Base-by-base conservation (phyloP, 2,888 invertebrate species). In the Apamea monoglypha region DNA sequence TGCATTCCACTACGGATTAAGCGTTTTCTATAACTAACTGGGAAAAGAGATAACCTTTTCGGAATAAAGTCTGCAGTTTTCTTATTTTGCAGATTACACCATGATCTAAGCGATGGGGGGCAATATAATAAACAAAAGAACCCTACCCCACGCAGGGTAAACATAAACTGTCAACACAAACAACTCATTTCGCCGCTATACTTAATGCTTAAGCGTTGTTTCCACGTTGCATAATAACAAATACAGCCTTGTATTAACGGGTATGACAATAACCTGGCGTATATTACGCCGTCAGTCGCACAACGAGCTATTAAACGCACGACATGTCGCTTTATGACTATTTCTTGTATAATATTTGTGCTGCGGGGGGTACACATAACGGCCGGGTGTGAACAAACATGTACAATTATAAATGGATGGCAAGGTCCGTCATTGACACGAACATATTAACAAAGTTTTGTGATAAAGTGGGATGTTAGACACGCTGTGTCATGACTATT, bases 271-370 rank as follows among this genome's bases (percentile, higher is more conserved):
- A 86, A 87, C 83, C 76, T 82, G 67, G 50, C 66, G 66, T 40
- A 76, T 82, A 87, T 83, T 80, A 82, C 78, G 79, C 79, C 87
- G 59, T 85, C 68, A 78, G 63, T 67, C 76, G 72, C 74, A 80
- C 81, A 83, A 83, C 80, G 83, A 84, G 76, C 83, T 78, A 86
- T 89, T 87, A 90, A 88, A 87, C 84, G 75, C 88, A 89, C 86
- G 87, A 84, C 80, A 85, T 87, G 83, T 84, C 82, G 74, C 73
- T 88, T 91, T 91, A 90, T 89, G 86, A 85, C 81, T 83, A 61
- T 84, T 84, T 68, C 80, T 78, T 71, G 78, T 81, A 76, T 73
- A 86, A 82, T 83, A 88, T 82, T 53, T 66, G 59, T 32, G 21
- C 74, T 69, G 36, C 64, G 53, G 79, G 86, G 70, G 80, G 75